Evolutionary conservation across 2,888 invertebrate genomes (phyloP).

Genomic region (Machimus rusticus): DNA sequence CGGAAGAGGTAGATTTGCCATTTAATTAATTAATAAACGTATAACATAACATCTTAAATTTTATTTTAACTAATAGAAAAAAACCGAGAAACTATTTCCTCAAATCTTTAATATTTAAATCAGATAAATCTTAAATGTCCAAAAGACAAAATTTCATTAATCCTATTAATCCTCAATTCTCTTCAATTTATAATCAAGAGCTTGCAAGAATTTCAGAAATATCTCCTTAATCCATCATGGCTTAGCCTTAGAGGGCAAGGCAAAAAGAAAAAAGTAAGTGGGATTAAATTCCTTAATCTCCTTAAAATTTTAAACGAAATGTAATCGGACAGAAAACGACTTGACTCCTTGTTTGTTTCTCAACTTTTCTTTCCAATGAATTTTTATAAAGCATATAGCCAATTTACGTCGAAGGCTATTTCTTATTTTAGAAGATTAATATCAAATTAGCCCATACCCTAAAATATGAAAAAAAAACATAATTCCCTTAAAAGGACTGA

Average conservation of each 20-base stretch:
- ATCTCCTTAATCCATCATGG: not conserved
- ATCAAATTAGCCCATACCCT: too few species aligned
- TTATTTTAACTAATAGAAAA: too few species aligned
- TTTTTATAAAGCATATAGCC: not conserved
- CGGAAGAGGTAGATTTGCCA: not conserved
- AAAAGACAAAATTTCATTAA: not conserved
- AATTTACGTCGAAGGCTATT: not conserved
- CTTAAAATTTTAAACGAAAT: not conserved
- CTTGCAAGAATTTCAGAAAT: not conserved
- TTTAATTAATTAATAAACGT: not conserved
- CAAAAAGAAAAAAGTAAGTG: not conserved
- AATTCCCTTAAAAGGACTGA: too few species aligned
- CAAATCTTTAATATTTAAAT: not conserved
- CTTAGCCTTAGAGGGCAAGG: not conserved
- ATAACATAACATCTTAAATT: too few species aligned
- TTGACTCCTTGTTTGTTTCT: not conserved
- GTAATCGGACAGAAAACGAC: not conserved
- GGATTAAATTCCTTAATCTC: not conserved
- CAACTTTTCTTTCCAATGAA: not conserved
- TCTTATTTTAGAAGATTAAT: not conserved
- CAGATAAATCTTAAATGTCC: not conserved
- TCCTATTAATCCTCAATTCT: not conserved
- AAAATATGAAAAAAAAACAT: too few species aligned
- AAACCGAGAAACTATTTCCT: not conserved
- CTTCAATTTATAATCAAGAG: not conserved